phyloP scores from a whole-genome alignment of 2,113 vertebrate genomes.

The Corvus hawaiiensis region DNA sequence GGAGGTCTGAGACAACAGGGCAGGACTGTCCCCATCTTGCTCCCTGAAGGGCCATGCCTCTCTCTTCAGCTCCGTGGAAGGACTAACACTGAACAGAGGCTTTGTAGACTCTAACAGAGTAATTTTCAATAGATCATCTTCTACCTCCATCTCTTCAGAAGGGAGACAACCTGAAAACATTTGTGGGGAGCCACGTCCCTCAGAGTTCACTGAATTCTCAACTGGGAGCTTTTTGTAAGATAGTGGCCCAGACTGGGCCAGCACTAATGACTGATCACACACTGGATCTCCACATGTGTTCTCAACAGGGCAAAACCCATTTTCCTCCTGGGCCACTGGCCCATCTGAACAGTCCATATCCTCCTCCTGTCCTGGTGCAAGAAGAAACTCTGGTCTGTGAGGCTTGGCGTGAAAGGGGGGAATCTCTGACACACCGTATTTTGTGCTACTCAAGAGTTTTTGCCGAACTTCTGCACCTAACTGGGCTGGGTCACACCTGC shows the following conservation, averaged over 20 bases:
- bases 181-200: not conserved
- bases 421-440: conserved; percentile 87
- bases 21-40: conserved; percentile 39
- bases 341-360: conserved; percentile 90
- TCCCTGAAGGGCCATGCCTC: conserved; percentile 35
- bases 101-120: conserved; percentile 39
- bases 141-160: conserved; percentile 81
- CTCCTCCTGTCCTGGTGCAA: conserved; percentile 71
- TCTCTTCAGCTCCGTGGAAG: conserved; percentile 22
- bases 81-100: conserved; percentile 54
- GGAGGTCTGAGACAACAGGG: conserved; percentile 51
- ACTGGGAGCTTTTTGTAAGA: conserved; percentile 9
- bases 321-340: conserved; percentile 72
- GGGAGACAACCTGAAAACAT: conserved; percentile 10
- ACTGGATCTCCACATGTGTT: not conserved
- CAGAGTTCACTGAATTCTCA: conserved; percentile 35
- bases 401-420: conserved; percentile 81
- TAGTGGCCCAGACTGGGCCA: not conserved
- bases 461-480: conserved; percentile 71
- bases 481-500: conserved; percentile 70
- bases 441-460: conserved; percentile 75
- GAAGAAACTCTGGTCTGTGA: conserved; percentile 53
- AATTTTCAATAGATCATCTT: conserved; percentile 67
- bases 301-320: conserved; percentile 62
- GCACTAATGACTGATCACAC: not conserved